Evolutionary conservation across 2,888 invertebrate genomes (phyloP).

Genomic region (Podotricha telesiphe): DNA sequence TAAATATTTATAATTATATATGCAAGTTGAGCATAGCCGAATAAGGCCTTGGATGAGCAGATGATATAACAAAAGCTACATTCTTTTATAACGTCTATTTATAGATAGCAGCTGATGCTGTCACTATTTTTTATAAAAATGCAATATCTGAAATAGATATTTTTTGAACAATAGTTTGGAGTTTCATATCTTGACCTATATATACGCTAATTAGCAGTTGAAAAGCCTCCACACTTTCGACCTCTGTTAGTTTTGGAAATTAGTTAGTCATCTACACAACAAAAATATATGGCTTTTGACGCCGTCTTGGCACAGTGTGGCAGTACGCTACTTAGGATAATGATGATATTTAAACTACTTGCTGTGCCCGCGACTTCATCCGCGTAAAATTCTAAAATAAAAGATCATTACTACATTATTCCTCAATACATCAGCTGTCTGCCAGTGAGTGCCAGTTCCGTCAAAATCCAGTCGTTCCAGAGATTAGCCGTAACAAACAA

Average conservation of each 20-base stretch:
- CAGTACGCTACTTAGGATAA: not conserved
- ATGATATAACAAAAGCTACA: conserved; percentile 2
- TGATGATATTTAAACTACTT: not conserved
- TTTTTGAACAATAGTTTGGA: conserved; percentile 14
- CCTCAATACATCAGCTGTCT: too few species aligned
- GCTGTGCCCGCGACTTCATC: too few species aligned
- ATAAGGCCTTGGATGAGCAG: conserved; percentile 3
- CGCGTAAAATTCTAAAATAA: too few species aligned
- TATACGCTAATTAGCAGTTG: conserved; percentile 22
- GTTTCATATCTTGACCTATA: conserved; percentile 27
- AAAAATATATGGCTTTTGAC: not conserved
- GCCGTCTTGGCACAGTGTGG: too few species aligned
- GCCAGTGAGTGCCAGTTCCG: too few species aligned
- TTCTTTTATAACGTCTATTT: conserved; percentile 6
- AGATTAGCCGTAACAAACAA: too few species aligned
- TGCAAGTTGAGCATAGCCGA: not conserved
- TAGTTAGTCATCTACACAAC: not conserved
- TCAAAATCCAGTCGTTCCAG: too few species aligned
- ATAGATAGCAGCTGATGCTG: conserved; percentile 6
- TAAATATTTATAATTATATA: not conserved
- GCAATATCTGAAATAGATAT: conserved; percentile 5
- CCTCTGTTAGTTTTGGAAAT: not conserved
- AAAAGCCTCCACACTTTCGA: conserved; percentile 8
- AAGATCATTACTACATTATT: too few species aligned
- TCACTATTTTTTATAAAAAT: conserved; percentile 3